phyloP scores from a whole-genome alignment of 2,888 invertebrate genomes.

The Tinea trinotella region DNA sequence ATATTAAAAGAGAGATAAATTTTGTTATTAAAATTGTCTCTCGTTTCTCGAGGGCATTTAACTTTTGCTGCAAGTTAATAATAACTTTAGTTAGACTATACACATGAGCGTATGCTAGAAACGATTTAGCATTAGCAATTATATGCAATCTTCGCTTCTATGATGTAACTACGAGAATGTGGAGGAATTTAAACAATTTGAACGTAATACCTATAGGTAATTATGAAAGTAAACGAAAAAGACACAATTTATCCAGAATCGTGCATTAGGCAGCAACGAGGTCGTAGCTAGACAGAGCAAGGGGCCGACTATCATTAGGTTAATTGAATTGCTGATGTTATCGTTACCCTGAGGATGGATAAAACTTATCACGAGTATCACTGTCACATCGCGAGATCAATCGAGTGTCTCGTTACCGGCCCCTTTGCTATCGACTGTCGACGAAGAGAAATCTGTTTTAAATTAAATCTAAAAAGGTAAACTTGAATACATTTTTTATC shows the following conservation, averaged over 20 bases:
- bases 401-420: conserved; percentile 42
- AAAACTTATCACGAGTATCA: conserved; percentile 49
- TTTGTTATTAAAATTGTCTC: background rate
- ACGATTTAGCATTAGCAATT: too few species aligned
- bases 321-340: conserved; percentile 22
- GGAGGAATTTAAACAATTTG: too few species aligned
- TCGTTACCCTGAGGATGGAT: conserved; percentile 27
- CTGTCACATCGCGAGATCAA: conserved; percentile 48
- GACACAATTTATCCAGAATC: conserved; percentile 4
- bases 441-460: conserved; percentile 8
- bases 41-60: too few species aligned
- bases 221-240: conserved; percentile 5
- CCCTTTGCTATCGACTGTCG: conserved; percentile 17
- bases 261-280: conserved; percentile 9
- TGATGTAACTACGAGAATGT: too few species aligned
- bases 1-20: background rate
- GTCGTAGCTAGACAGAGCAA: conserved; percentile 2
- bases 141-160: too few species aligned
- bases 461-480: conserved; percentile 13
- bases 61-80: too few species aligned
- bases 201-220: background rate
- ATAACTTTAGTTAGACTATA: too few species aligned
- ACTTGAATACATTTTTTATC: background rate
- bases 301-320: conserved; percentile 20
- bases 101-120: too few species aligned